Base-by-base conservation (phyloP, 2,888 invertebrate genomes). In the Lithophane semibrunnea region DNA sequence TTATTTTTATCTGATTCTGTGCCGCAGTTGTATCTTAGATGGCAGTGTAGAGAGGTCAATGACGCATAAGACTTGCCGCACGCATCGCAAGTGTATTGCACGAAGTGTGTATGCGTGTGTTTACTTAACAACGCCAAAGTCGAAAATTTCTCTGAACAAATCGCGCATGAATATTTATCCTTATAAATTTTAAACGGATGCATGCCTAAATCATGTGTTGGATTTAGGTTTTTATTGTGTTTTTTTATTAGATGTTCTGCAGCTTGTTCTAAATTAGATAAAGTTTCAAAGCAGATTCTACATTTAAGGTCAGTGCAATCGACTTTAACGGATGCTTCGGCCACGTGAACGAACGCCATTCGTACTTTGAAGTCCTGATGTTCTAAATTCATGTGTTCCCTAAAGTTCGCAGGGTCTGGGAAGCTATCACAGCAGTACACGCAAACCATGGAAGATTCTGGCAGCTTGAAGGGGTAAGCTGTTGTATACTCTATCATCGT, bases 1-100 rank as follows among this genome's bases (percentile, higher is more conserved):
- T 76, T 79, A n/a, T 70, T 83, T 58, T 63, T 72, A 21, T 80
- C 80, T 3, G 88, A 78, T 44, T 64, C 81, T 0, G 67, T 80
- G 12, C 85, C 79, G 44, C 89, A 89, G 10, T 79, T 79, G 63
- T 88, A 86, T 13, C 88, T 84, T 1, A 90, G 79, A 60, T 92
- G 92, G 49, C 89, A 87, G 0, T 89, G 87, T 49, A 92, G 68
- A 0, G 90, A 89, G 0, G 91, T 87, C 5, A 88, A 80, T 0
- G 90, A 88, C 0, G 89, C 89, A 64, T 91, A 92, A 3, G 90
- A 90, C 68, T 91, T 92, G 0, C 92, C 93, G 69, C 93, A 93
- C 2, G 88, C 49, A 71, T 93, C 92, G 13, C 93, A 93, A 0
- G 92, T 90, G 61, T 90, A 92, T 72, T 90, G 92, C 4, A 88